Evolutionary conservation across 2,888 invertebrate genomes (phyloP).

Genomic region (Drosophila differens): DNA sequence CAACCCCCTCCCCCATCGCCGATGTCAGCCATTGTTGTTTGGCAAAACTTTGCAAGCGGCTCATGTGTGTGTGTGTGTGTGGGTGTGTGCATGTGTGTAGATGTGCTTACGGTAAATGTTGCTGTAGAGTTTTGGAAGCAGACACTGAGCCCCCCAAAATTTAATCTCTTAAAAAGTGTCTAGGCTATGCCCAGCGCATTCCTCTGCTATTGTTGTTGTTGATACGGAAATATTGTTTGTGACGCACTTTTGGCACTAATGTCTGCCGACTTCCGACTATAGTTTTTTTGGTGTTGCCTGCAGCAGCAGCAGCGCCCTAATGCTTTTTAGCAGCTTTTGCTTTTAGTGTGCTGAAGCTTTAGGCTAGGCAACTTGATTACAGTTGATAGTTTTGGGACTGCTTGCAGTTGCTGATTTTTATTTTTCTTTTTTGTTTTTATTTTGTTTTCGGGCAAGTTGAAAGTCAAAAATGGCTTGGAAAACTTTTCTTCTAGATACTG

Average conservation of each 20-base stretch:
- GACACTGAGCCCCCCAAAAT: conserved; percentile 58
- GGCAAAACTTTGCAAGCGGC: conserved; percentile 67
- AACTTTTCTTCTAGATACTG: conserved; percentile 41
- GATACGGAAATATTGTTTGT: conserved; percentile 82
- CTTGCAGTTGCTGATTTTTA: conserved; percentile 33
- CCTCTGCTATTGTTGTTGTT: conserved; percentile 57
- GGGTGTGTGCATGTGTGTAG: conserved; percentile 33
- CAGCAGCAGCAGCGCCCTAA: conserved; percentile 57
- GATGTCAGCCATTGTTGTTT: conserved; percentile 63
- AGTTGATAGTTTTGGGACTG: conserved; percentile 73
- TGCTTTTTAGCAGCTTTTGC: conserved; percentile 77
- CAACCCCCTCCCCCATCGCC: background rate
- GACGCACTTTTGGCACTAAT: conserved; percentile 82
- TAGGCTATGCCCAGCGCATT: conserved; percentile 69
- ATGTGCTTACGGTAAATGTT: conserved; percentile 72
- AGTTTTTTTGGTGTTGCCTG: conserved; percentile 41
- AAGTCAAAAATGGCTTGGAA: conserved; percentile 61
- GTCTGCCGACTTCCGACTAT: conserved; percentile 80
- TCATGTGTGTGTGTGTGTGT: conserved; percentile 43
- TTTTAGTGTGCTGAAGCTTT: conserved; percentile 60
- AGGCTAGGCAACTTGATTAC: conserved; percentile 79
- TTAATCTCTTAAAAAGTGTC: conserved; percentile 81
- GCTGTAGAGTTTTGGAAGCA: conserved; percentile 59
- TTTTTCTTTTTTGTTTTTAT: conserved; percentile 15
- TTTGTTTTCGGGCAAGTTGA: conserved; percentile 33